Evolutionary conservation across 1,140 invertebrate genomes (phyloP).

Genomic region (Drosophila arawakana): DNA sequence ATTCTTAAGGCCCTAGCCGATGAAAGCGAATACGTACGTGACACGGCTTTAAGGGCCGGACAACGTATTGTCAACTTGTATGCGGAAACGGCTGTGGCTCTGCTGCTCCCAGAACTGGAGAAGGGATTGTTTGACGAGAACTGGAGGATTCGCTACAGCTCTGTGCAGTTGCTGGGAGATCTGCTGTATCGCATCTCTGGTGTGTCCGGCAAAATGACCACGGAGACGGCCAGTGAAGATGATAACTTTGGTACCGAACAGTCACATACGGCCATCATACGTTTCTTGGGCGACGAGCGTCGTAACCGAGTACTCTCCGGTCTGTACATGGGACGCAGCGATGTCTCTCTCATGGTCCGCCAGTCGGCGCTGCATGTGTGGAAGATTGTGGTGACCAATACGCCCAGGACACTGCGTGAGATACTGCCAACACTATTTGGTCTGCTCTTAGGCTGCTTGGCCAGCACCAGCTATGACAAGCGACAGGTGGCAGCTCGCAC

Average conservation of each 20-base stretch:
- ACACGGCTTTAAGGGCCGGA: slow-evolving; percentile 98
- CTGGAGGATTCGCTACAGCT: slow-evolving; percentile 98
- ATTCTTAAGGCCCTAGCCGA: slow-evolving; percentile 99
- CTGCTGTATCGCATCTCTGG: slow-evolving; percentile 98
- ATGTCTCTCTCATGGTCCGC: slow-evolving; percentile 97
- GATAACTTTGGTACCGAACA: slow-evolving; percentile 99
- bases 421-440: slow-evolving; percentile 98
- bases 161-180: slow-evolving; percentile 98
- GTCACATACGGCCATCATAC: slow-evolving; percentile 96
- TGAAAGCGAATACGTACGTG: slow-evolving; percentile 99
- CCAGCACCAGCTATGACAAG: slow-evolving; percentile 98
- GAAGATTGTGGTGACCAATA: slow-evolving; percentile 99
- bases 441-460: slow-evolving; percentile 95
- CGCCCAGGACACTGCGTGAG: slow-evolving; percentile 97
- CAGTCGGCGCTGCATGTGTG: slow-evolving; percentile 99
- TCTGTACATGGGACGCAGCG: slow-evolving; percentile 98
- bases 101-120: slow-evolving; percentile 97
- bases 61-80: slow-evolving; percentile 98
- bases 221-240: slow-evolving; percentile 98
- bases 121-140: slow-evolving; percentile 98
- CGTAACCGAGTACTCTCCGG: slow-evolving; percentile 97
- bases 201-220: slow-evolving; percentile 99
- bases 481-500: slow-evolving; percentile 97
- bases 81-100: slow-evolving; percentile 97
- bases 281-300: slow-evolving; percentile 93